Evolutionary conservation across 2,113 vertebrate species (phyloP).

Genomic region (Muntiacus muntjak): DNA sequence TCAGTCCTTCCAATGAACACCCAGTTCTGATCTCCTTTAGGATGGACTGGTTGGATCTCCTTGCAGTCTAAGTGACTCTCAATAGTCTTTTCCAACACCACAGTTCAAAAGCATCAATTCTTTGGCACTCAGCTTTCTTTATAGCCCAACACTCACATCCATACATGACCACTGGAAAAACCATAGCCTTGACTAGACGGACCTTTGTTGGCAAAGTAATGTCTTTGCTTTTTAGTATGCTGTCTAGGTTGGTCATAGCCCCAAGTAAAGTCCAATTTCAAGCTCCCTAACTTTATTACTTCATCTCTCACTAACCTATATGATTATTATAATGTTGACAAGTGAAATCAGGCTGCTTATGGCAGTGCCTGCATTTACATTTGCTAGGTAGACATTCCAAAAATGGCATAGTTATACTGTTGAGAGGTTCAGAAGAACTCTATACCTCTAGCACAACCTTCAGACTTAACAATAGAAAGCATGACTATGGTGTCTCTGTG

Average conservation of each 20-base stretch:
- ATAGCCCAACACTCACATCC: background rate
- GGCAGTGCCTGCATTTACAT: background rate
- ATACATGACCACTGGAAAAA: background rate
- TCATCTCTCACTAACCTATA: background rate
- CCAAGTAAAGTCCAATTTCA: background rate
- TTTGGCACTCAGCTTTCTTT: background rate
- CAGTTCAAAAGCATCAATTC: background rate
- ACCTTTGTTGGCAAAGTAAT: background rate
- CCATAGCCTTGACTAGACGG: background rate
- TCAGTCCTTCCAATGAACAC: background rate
- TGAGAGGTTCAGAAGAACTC: background rate
- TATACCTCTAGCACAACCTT: background rate
- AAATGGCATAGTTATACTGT: background rate
- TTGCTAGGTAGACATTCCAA: background rate
- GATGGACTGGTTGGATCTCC: background rate
- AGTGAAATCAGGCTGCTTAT: background rate
- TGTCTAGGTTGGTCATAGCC: background rate
- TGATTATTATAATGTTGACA: background rate
- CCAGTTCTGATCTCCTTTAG: background rate
- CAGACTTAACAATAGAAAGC: background rate
- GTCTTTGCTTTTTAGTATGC: background rate
- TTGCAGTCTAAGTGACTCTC: background rate
- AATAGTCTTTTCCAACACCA: background rate
- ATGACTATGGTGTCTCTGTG: accelerated
- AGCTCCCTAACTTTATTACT: background rate